Evolutionary conservation across 2,113 vertebrate genomes (phyloP).

Genomic region (Nicator chloris): DNA sequence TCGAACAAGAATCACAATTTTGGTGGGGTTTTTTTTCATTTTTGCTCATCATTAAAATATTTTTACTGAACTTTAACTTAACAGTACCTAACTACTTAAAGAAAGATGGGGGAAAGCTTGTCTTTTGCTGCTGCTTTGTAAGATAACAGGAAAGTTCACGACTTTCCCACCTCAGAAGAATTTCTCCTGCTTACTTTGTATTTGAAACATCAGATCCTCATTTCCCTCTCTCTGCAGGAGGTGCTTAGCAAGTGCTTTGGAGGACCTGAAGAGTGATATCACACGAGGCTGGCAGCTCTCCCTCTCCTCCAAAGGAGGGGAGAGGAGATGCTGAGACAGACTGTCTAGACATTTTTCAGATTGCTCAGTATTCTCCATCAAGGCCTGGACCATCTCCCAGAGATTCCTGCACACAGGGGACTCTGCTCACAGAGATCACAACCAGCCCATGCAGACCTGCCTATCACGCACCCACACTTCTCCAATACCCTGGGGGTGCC

Average conservation of each 20-base stretch:
- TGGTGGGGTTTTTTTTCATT: neutral
- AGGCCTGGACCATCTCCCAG: constrained; percentile 60
- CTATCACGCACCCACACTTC: rapidly evolving
- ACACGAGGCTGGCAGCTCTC: constrained; percentile 50
- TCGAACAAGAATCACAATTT: neutral
- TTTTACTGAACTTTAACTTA: neutral
- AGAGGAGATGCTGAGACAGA: constrained; percentile 63
- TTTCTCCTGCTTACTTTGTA: constrained; percentile 12
- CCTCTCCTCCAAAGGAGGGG: constrained; percentile 33
- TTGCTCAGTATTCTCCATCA: constrained; percentile 61
- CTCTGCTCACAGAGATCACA: neutral
- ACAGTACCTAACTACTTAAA: neutral
- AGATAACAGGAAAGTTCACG: neutral
- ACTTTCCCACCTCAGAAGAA: constrained; percentile 20
- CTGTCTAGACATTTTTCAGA: constrained; percentile 70
- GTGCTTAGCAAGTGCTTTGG: constrained; percentile 43
- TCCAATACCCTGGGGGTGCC: neutral
- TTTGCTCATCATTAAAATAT: neutral
- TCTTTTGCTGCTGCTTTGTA: neutral
- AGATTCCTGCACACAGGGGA: constrained; percentile 57
- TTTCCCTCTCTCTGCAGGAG: constrained; percentile 58
- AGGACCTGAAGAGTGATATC: constrained; percentile 63
- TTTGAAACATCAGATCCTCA: constrained; percentile 39
- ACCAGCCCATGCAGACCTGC: neutral
- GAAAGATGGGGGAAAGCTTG: neutral